Percentiles rank a stretch among this genome's conserved stretches.
phyloP scores from a whole-genome alignment of 1,140 invertebrate species.

The Acyrthosiphon pisum region DNA sequence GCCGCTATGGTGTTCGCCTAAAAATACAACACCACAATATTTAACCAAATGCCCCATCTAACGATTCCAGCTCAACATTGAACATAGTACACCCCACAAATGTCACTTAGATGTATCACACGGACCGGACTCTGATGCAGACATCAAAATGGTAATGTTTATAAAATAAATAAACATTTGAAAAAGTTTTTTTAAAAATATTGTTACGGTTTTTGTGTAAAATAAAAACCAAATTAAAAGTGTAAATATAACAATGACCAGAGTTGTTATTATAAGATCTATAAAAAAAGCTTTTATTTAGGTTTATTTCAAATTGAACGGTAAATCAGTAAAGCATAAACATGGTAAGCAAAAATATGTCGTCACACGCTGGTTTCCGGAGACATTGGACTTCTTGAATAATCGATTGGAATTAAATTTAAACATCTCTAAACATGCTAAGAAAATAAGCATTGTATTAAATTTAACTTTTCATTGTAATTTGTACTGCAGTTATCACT shows the following conservation, averaged over 20 bases:
- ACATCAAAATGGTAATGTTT: too few relatives aligned
- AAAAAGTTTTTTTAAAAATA: too few relatives aligned
- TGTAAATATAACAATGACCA: too few relatives aligned
- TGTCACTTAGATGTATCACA: too few relatives aligned
- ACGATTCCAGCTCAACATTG: not conserved
- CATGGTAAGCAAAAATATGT: not conserved
- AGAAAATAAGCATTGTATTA: not conserved
- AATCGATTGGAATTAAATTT: constrained; percentile 17
- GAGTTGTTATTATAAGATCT: too few relatives aligned
- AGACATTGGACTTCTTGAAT: not conserved
- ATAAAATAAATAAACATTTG: too few relatives aligned
- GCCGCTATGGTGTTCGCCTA: too few relatives aligned
- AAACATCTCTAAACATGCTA: not conserved
- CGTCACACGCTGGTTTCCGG: not conserved
- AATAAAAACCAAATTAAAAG: too few relatives aligned
- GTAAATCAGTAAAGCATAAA: not conserved
- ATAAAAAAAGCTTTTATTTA: too few relatives aligned
- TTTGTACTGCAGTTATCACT: not conserved
- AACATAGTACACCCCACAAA: not conserved
- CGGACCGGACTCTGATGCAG: too few relatives aligned
- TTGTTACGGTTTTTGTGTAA: too few relatives aligned
- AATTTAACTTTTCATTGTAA: not conserved
- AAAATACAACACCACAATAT: not conserved
- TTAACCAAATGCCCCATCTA: not conserved
- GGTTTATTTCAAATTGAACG: not conserved